Base-by-base conservation (phyloP, 2,888 invertebrate species). In the Lithophane socia region DNA sequence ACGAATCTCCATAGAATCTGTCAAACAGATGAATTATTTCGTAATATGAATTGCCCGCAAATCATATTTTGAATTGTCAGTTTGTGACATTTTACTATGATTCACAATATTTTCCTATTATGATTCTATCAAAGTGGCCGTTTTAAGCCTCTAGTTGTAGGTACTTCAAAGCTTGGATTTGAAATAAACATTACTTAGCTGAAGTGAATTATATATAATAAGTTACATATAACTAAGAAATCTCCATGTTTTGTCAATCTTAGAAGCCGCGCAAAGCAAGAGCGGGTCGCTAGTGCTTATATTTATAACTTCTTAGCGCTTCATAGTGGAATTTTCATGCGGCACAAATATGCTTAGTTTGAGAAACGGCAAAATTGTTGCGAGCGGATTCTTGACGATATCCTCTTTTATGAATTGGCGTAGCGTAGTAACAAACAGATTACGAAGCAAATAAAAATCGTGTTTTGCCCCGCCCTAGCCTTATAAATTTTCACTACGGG, bases 401-500 rank as follows among this genome's bases (percentile, higher is more conserved):
- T 21, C 13, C 4, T 21, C 16, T 44, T n/a, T 24, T 16, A 2
- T 1, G 2, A 18, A 18, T 61, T 44, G 3, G 16, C 24, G 8
- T 37, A 37, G 29, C 29, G 29, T 61, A 67, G 16, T 8, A 64
- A 47, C 1, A 42, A 61, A 21, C 10, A 18, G 8, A 52, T 44
- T 42, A 24, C 24, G 0, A 37, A 37, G 29, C 3, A 58, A 64
- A 77, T 58, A 56, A 52, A 18, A 7, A 18, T 29, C 13, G 9
- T 7, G 9, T 29, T 76, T 56, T 63, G 0, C 0, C 0, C 16
- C 21, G 16, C 5, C 4, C 18, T 1, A 18, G 24, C 37, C 8
- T 63, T 54, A 52, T 75, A 47, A 29, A 80, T 70, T n/a, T 60
- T 1, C n/a, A 66, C 54, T 44, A 47, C 13, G 13, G 21, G 18